phyloP scores from a whole-genome alignment of 2,888 invertebrate species.

The Hydroisotoma schaefferi region DNA sequence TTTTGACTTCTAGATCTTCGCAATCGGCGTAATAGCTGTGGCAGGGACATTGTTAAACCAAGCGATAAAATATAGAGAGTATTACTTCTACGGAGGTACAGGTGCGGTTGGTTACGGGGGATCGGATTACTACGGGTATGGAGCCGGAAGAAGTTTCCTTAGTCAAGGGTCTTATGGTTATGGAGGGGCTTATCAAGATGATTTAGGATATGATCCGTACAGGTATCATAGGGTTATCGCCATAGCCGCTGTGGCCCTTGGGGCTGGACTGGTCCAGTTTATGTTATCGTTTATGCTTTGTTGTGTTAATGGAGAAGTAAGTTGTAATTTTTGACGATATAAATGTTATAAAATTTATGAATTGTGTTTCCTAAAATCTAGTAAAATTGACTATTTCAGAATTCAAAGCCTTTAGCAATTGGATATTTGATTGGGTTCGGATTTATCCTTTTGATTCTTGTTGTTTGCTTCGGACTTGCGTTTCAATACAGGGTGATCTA shows the following conservation, averaged over 20 bases:
- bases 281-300: slow-evolving; percentile 32
- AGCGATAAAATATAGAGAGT: slow-evolving; percentile 29
- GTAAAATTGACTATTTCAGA: slow-evolving; percentile 16
- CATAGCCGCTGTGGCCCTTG: slow-evolving; percentile 33
- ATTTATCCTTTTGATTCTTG: slow-evolving; percentile 27
- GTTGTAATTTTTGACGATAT: not conserved
- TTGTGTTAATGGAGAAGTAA: slow-evolving; percentile 30
- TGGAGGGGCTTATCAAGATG: slow-evolving; percentile 21
- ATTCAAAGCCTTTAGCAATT: slow-evolving; percentile 30
- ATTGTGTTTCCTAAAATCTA: not conserved
- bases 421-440: slow-evolving; percentile 23
- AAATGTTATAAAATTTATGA: not conserved
- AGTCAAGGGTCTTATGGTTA: not conserved
- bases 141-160: slow-evolving; percentile 20
- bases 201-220: slow-evolving; percentile 33
- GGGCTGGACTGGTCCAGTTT: slow-evolving; percentile 35
- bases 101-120: slow-evolving; percentile 23
- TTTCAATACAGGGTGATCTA: slow-evolving; percentile 40
- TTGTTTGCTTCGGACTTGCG: slow-evolving; percentile 32
- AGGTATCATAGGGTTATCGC: slow-evolving; percentile 32
- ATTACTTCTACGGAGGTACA: slow-evolving; percentile 27
- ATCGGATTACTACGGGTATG: slow-evolving; percentile 25
- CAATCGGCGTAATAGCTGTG: slow-evolving; percentile 32
- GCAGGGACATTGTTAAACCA: slow-evolving; percentile 35
- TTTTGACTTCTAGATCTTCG: slow-evolving; percentile 26